A percentile compares a stretch with the other conserved stretches of the same genome.
Conservation (phyloP, 2,888 invertebrate species). For the Bimastos eiseni region DNA sequence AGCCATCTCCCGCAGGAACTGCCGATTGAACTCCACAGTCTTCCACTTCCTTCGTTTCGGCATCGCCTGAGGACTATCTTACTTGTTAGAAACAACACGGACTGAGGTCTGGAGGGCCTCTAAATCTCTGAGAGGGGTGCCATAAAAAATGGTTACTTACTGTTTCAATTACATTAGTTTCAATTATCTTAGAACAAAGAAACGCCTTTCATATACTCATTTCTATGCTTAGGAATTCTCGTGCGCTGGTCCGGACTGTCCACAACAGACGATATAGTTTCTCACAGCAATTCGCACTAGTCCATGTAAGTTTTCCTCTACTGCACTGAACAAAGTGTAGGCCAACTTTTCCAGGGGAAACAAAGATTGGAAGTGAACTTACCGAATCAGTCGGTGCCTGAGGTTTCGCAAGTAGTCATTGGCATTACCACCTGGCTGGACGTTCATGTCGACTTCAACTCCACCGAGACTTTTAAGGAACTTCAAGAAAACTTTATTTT, state of each 20-base stretch:
- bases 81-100: too few relatives aligned
- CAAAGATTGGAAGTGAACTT: not conserved
- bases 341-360: not conserved
- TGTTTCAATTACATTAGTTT: too few relatives aligned
- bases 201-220: not conserved
- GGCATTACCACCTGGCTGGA: not conserved
- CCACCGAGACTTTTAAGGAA: conserved; percentile 10
- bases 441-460: not conserved
- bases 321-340: not conserved
- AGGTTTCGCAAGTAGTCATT: conserved; percentile 19
- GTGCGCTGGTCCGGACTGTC: not conserved
- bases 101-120: too few relatives aligned
- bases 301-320: not conserved
- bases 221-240: not conserved
- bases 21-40: too few relatives aligned
- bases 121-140: too few relatives aligned
- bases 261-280: not conserved
- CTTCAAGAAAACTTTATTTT: conserved; percentile 3
- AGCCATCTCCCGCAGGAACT: too few relatives aligned
- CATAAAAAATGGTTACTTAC: too few relatives aligned
- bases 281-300: not conserved
- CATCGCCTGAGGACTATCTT: too few relatives aligned
- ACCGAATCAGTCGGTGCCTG: not conserved
- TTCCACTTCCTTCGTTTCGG: too few relatives aligned
- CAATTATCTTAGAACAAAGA: not conserved